Evolutionary conservation across 2,888 invertebrate genomes (phyloP).

Genomic region (Limnephilus auricula): DNA sequence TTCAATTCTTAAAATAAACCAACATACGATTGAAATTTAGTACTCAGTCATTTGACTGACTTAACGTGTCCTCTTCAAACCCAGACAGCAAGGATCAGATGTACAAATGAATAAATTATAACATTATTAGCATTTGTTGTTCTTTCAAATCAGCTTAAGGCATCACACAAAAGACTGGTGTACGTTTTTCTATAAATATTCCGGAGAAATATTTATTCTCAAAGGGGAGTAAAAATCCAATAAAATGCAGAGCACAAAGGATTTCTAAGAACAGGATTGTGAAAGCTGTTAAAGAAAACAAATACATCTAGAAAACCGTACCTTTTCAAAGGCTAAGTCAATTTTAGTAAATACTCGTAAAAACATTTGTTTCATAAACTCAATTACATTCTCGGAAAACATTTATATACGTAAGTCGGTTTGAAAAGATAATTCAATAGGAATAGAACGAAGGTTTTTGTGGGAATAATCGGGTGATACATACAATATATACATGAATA

Average conservation of each 20-base stretch:
- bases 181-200: background rate
- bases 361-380: background rate
- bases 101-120: background rate
- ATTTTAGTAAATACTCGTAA: background rate
- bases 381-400: background rate
- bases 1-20: no score
- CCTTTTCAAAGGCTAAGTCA: constrained; percentile 14
- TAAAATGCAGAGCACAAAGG: constrained; percentile 13
- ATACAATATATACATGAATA: no score
- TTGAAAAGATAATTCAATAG: background rate
- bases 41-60: background rate
- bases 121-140: background rate
- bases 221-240: background rate
- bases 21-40: no score
- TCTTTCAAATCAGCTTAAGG: background rate
- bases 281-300: constrained; percentile 10
- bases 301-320: background rate
- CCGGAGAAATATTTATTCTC: background rate
- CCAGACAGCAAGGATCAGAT: background rate
- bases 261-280: background rate
- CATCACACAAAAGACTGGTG: background rate
- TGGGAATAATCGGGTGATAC: background rate
- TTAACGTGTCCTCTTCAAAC: background rate
- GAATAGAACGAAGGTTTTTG: background rate
- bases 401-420: background rate